Evolutionary conservation across 2,113 vertebrate species (phyloP), one percentile per base, ranked within the genome.

Genomic region (Himantopus leucocephalus): DNA sequence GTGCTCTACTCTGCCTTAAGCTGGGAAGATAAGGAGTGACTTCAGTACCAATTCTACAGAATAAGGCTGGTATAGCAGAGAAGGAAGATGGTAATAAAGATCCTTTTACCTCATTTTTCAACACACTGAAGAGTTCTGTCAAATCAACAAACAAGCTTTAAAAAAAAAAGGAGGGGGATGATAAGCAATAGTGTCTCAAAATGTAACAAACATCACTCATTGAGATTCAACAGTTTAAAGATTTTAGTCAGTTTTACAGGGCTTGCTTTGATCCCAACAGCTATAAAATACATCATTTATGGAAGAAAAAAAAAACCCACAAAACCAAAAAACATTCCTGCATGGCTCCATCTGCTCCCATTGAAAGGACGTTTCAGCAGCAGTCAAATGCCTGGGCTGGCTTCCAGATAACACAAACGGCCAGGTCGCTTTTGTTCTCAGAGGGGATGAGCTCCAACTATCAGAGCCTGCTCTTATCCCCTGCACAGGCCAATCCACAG

Each of bases 301-400:
- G 74, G 91, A 91, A 95, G 70, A 92, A 55, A 52, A 52, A 27
- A 27, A 52, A 14, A 27, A 52, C 7, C 9, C 35, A 35, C 35
- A 35, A 17, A 15, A 43, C 14, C 14, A 26, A 50, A 26, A 53
- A 83, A 53, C 62, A 85, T 41, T 90, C 37, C 37, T 8, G 1
- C 32, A 82, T 18, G 5, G 73, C 58, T 94, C 91, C 90, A 90
- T 77, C 92, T 90, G 81, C 77, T 95, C 63, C 78, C 32, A 43
- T 5, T 88, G 81, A 95, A 97, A 91, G 62, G 71, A 79, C 14
- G 41, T 92, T 95, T 96, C 91, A 90, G 74, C 70, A 94, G 74
- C 81, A 62, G 70, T 79, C 53, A 90, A 90, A 77, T 0, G 3
- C 45, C 73, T 55, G 62, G 91, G 89, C 92, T 73, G 89, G 58